Base-by-base conservation (phyloP, 1,140 invertebrate species). In the Bombus huntii region DNA sequence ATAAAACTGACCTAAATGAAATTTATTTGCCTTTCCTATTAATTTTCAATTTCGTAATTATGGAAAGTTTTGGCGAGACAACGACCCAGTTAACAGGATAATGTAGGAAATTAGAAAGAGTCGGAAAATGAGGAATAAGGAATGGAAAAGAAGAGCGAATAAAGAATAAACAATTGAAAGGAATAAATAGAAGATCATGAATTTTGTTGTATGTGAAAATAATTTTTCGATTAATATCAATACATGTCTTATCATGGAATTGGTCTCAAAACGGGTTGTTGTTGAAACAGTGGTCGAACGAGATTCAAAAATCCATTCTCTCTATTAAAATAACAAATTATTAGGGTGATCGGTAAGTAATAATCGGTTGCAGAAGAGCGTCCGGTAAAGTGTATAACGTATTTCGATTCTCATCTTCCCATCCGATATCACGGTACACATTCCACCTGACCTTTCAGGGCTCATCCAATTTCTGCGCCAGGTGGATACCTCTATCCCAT, bases 391-490 rank as follows among this genome's bases (percentile, higher is more conserved):
- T 44, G 75, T 34, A 44, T 57, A 71, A 62, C 70, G 80, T 81
- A 65, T 78, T 84, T 84, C 75, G 75, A 84, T 79, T 79, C 22
- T 47, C 82, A 79, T 84, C 66, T 84, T 79, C 57, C 37, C 66
- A 34, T 62, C 39, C 53, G 79, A 86, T 82, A 89, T 57, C 59
- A 39, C 59, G 72, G 42, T 44, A 80, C 66, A 59, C 47, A 70
- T 71, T 53, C 53, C 76, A 75, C 79, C 74, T 62, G 68, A 83
- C 83, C 88, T 89, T 90, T 85, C 85, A 79, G 68, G 85, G 81
- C 66, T 82, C 75, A 83, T 89, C 86, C 81, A 87, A 87, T 90
- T 87, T 90, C 65, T 77, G 47, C 42, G 68, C 74, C 85, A 68
- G 79, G 62, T 79, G 89, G 70, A 68, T 73, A 57, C 42, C 65